These are phyloP conservation scores for Pycnomerus fuliginosus DNA, from an alignment of 2,888 invertebrate genomes.

Conservation along the genomic window DNA sequence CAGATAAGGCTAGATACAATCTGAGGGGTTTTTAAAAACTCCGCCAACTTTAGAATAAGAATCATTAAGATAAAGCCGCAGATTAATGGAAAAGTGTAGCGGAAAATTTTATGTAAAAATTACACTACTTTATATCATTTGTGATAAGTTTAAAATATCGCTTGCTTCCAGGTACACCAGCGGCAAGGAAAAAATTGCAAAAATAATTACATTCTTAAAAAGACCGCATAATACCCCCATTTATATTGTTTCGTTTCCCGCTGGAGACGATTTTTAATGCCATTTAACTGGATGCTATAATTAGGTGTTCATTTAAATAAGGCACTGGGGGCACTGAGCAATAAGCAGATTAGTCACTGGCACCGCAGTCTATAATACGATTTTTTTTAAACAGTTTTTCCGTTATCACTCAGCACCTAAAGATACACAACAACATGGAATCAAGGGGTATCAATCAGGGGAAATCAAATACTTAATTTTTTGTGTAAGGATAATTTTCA, in stretches of 20 bases:
- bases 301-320: no score
- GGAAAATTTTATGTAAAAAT: slow-evolving; percentile 55
- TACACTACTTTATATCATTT: slow-evolving; percentile 53
- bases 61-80: slow-evolving; percentile 54
- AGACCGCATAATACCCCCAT: slow-evolving; percentile 27
- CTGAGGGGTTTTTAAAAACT: slow-evolving; percentile 47
- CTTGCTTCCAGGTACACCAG: slow-evolving; percentile 48
- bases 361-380: no score
- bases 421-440: no score
- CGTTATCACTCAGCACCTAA: no score
- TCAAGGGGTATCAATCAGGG: no score
- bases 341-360: no score
- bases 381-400: no score
- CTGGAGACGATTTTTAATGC: slow-evolving; percentile 24
- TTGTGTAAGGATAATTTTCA: no score
- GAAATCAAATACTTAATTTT: no score
- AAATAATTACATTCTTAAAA: slow-evolving; percentile 50
- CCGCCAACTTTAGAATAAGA: slow-evolving; percentile 52
- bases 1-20: slow-evolving; percentile 41
- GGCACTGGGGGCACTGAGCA: no score
- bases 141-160: slow-evolving; percentile 54
- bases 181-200: slow-evolving; percentile 41
- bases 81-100: slow-evolving; percentile 55
- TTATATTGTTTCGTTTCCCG: slow-evolving; percentile 30
- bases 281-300: no score